Evolutionary conservation across 2,888 invertebrate genomes (phyloP).

Genomic region (Euzophera pinguis): DNA sequence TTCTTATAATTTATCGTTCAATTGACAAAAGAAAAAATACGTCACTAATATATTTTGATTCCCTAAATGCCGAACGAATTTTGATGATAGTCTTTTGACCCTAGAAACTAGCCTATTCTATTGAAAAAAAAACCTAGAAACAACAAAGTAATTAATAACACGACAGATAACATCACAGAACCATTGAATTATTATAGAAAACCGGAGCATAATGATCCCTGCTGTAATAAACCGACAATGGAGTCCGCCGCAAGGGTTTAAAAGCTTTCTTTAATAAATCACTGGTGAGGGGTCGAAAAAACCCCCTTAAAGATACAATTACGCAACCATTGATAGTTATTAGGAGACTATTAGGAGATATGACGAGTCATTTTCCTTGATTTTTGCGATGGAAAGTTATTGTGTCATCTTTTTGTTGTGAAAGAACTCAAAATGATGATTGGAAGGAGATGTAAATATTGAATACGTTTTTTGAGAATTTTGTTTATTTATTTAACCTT

Average conservation of each 20-base stretch:
- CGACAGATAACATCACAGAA: constrained; percentile 1
- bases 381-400: background rate
- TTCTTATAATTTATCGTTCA: no score
- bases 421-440: no score
- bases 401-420: no score
- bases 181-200: constrained; percentile 21
- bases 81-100: no score
- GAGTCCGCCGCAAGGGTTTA: constrained; percentile 65
- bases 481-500: no score
- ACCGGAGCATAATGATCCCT: constrained; percentile 20
- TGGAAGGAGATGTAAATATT: no score
- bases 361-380: constrained; percentile 39
- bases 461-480: no score
- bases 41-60: no score
- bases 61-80: no score
- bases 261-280: constrained; percentile 77
- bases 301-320: constrained; percentile 58
- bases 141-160: constrained; percentile 3
- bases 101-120: background rate
- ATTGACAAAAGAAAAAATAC: no score
- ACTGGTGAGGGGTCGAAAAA: constrained; percentile 36
- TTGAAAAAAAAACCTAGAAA: background rate
- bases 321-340: constrained; percentile 59
- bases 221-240: constrained; percentile 32
- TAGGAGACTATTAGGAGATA: constrained; percentile 51